phyloP scores from a whole-genome alignment of 2,888 invertebrate species.

The Volucella bombylans region DNA sequence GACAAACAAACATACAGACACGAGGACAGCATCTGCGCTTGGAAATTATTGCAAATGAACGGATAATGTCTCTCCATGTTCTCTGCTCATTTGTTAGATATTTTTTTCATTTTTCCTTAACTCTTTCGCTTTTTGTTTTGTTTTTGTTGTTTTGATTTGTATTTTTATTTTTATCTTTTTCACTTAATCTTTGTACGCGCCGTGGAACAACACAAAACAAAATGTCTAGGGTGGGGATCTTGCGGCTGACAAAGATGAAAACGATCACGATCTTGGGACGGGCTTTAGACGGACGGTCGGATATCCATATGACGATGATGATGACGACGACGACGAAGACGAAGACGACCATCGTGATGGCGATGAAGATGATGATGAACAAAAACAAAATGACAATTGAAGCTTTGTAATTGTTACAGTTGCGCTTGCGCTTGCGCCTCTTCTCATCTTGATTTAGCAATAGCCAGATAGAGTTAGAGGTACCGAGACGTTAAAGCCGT shows the following conservation, averaged over 20 bases:
- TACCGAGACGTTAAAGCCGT: slow-evolving; percentile 17
- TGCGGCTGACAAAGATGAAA: slow-evolving; percentile 64
- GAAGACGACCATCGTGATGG: slow-evolving; percentile 6
- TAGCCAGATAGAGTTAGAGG: slow-evolving; percentile 38
- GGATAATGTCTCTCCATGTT: slow-evolving; percentile 69
- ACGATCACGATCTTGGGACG: slow-evolving; percentile 60
- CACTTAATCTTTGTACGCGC: slow-evolving; percentile 65
- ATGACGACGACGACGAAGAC: slow-evolving; percentile 6
- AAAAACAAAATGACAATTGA: slow-evolving; percentile 63
- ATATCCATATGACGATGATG: not conserved
- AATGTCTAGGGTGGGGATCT: slow-evolving; percentile 22
- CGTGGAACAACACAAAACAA: slow-evolving; percentile 14
- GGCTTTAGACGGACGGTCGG: no score
- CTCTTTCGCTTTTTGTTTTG: not conserved
- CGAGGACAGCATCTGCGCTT: slow-evolving; percentile 49
- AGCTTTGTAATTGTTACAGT: slow-evolving; percentile 72
- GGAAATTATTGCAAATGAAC: slow-evolving; percentile 73
- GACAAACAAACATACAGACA: slow-evolving; percentile 59
- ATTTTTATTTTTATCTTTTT: slow-evolving; percentile 52
- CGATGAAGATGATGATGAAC: slow-evolving; percentile 42
- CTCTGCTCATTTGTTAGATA: slow-evolving; percentile 61
- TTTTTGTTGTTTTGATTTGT: not conserved
- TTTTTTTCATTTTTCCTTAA: not conserved
- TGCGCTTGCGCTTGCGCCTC: slow-evolving; percentile 69
- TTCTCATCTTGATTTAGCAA: slow-evolving; percentile 66